Evolutionary conservation across 2,797 vertebrate genomes (phyloP).

Genomic region (Heliangelus exortis): DNA sequence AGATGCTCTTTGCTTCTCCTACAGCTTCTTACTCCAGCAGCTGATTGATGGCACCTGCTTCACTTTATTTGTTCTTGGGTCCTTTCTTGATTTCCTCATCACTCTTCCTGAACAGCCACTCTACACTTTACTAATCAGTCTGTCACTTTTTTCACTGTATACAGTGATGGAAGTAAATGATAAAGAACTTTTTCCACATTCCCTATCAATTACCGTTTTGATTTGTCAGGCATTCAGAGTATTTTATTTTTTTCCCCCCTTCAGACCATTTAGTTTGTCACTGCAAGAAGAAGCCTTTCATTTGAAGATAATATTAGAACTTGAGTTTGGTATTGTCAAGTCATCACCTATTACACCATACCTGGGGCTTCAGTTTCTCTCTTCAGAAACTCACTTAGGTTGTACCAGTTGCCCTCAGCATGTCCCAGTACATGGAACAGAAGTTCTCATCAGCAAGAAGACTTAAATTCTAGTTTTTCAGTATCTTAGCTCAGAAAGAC

Average conservation of each 20-base stretch:
- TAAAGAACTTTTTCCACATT: background rate
- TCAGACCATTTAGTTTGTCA: background rate
- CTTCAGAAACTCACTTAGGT: background rate
- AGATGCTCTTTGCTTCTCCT: background rate
- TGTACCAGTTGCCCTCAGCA: background rate
- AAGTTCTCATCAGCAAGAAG: background rate
- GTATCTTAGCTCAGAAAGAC: background rate
- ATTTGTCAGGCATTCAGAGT: background rate
- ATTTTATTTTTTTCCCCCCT: background rate
- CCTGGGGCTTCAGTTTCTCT: background rate
- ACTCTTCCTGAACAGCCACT: slow-evolving; percentile 37
- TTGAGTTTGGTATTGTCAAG: background rate
- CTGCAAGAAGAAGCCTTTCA: background rate
- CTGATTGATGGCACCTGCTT: slow-evolving; percentile 40
- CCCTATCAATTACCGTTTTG: background rate
- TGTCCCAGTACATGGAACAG: background rate
- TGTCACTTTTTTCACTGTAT: background rate
- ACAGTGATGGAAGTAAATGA: background rate
- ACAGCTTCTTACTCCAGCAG: background rate
- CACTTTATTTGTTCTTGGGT: slow-evolving; percentile 35
- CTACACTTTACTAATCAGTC: slow-evolving; percentile 9
- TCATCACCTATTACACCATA: background rate
- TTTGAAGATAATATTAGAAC: background rate
- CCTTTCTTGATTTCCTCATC: slow-evolving; percentile 50
- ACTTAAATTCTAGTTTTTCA: background rate